Evolutionary conservation across 2,113 vertebrate species (phyloP).

Genomic region (Takifugu flavidus): DNA sequence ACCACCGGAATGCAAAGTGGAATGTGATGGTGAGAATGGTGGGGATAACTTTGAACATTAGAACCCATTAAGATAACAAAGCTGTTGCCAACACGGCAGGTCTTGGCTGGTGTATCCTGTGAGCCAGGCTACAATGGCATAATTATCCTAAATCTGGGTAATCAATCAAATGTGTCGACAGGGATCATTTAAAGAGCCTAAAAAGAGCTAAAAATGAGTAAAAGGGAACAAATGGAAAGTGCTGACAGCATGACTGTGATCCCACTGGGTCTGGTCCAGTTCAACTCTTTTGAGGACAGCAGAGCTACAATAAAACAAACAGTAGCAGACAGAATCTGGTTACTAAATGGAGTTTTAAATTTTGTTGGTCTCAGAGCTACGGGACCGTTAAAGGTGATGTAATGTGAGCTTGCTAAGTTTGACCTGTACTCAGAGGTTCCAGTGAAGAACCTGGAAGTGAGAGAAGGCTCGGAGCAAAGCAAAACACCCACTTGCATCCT

Average conservation of each 20-base stretch:
- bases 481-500: not conserved
- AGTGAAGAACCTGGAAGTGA: not conserved
- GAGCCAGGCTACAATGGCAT: too few species aligned
- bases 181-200: too few species aligned
- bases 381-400: not conserved
- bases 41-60: constrained; percentile 28
- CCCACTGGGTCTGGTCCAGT: not conserved
- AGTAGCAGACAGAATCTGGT: not conserved
- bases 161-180: too few species aligned
- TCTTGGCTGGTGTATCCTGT: not conserved
- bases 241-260: not conserved
- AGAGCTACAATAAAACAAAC: constrained; percentile 5
- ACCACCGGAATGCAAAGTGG: constrained; percentile 34
- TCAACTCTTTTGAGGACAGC: constrained; percentile 1
- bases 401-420: not conserved
- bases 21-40: constrained; percentile 15
- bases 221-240: constrained; percentile 10
- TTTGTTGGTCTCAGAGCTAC: not conserved
- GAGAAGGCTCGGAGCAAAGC: not conserved
- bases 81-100: not conserved
- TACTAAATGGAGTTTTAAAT: not conserved
- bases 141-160: too few species aligned
- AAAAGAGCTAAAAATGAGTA: too few species aligned
- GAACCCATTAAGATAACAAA: constrained; percentile 32
- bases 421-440: not conserved